These are phyloP conservation scores for Procavia capensis DNA, from an alignment of 2,113 vertebrate species.

Conservation along the genomic window DNA sequence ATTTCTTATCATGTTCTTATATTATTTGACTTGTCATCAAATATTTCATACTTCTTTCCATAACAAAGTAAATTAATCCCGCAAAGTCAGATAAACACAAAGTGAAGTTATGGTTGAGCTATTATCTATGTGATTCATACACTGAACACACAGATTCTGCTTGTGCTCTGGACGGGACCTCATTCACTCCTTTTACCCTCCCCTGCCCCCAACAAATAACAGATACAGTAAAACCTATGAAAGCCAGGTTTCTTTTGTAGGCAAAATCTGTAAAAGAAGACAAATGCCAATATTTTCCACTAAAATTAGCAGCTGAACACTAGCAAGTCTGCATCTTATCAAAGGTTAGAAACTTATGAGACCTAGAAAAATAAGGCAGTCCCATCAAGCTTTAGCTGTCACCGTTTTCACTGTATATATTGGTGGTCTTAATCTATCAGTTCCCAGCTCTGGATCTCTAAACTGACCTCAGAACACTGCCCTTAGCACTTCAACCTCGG, in stretches of 20 bases:
- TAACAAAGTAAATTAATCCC: background rate
- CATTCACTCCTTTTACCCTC: accelerated
- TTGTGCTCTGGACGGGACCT: accelerated
- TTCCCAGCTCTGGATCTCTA: accelerated
- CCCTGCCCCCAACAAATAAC: background rate
- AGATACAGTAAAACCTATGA: background rate
- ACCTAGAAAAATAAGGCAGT: background rate
- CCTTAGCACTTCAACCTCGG: background rate
- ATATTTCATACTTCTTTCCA: background rate
- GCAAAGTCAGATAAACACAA: background rate
- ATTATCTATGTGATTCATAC: accelerated
- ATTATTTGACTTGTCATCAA: background rate
- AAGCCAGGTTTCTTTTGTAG: background rate
- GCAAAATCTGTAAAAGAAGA: background rate
- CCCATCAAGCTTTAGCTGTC: background rate
- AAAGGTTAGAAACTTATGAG: background rate
- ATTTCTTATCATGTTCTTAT: background rate
- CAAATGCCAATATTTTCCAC: background rate
- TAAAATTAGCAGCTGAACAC: background rate
- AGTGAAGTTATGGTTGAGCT: background rate
- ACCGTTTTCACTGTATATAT: background rate
- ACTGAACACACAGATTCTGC: accelerated
- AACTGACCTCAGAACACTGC: background rate
- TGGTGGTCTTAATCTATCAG: background rate
- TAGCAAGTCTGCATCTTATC: background rate